phyloP scores from a whole-genome alignment of 2,888 invertebrate species.

The Pseudanteris insignis region DNA sequence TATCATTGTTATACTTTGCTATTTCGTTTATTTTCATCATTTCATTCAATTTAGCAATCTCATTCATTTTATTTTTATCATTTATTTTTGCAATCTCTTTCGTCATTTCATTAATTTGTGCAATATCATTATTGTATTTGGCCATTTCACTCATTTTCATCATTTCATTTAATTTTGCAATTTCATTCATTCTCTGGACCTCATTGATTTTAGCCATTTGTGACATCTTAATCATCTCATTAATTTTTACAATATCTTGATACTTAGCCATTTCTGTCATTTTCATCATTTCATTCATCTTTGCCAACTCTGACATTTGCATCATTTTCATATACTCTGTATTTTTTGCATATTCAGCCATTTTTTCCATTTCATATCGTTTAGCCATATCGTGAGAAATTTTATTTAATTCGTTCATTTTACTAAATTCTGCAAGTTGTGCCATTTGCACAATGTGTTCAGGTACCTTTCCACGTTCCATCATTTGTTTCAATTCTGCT shows the following conservation, averaged over 20 bases:
- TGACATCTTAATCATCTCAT: slow-evolving; percentile 63
- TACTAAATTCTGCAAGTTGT: slow-evolving; percentile 63
- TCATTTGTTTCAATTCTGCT: slow-evolving; percentile 64
- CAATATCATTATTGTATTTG: slow-evolving; percentile 63
- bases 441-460: slow-evolving; percentile 66
- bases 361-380: slow-evolving; percentile 64
- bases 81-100: slow-evolving; percentile 65
- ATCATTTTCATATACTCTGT: slow-evolving; percentile 63
- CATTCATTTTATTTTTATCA: slow-evolving; percentile 64
- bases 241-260: slow-evolving; percentile 61
- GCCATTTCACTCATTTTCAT: slow-evolving; percentile 65
- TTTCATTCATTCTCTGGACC: slow-evolving; percentile 63
- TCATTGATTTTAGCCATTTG: slow-evolving; percentile 65
- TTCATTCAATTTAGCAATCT: slow-evolving; percentile 64
- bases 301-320: slow-evolving; percentile 58
- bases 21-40: slow-evolving; percentile 65
- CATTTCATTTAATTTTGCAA: slow-evolving; percentile 64
- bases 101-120: slow-evolving; percentile 65
- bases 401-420: slow-evolving; percentile 63
- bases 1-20: slow-evolving; percentile 63
- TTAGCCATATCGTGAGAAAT: slow-evolving; percentile 64
- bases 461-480: slow-evolving; percentile 65
- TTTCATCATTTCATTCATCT: slow-evolving; percentile 64
- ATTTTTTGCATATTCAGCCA: slow-evolving; percentile 63
- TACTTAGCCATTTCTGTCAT: slow-evolving; percentile 64